Percentiles rank a stretch among this genome's conserved stretches.
phyloP scores from a whole-genome alignment of 2,797 vertebrate genomes.

The Scleropages formosus region DNA sequence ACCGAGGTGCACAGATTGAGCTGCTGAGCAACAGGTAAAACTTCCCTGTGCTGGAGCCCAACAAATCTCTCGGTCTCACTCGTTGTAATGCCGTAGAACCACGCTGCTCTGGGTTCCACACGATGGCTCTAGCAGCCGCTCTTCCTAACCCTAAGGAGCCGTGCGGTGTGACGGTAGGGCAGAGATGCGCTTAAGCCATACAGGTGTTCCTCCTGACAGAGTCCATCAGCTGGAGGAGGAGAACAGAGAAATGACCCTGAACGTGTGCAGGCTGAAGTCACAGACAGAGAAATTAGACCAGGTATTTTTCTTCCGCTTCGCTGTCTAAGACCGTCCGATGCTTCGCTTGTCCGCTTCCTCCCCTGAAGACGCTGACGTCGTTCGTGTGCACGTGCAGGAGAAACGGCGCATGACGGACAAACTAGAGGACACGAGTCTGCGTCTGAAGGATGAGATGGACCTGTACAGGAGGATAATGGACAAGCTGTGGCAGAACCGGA shows the following conservation, averaged over 20 bases:
- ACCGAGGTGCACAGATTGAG: slow-evolving; percentile 85
- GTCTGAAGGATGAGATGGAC: slow-evolving; percentile 96
- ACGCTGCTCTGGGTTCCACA: too few species aligned
- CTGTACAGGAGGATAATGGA: slow-evolving; percentile 97
- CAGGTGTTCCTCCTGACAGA: slow-evolving; percentile 56
- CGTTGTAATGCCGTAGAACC: slow-evolving; percentile 29
- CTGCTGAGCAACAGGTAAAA: slow-evolving; percentile 81
- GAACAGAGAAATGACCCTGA: slow-evolving; percentile 73
- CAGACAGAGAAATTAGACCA: slow-evolving; percentile 90
- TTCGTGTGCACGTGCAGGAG: slow-evolving; percentile 67
- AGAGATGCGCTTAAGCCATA: slow-evolving; percentile 27
- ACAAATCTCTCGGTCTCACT: slow-evolving; percentile 20
- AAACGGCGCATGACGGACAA: slow-evolving; percentile 92
- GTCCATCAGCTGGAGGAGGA: slow-evolving; percentile 88
- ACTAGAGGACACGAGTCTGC: slow-evolving; percentile 89
- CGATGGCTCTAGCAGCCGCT: too few species aligned
- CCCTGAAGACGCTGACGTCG: background rate
- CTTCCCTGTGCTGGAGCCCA: slow-evolving; percentile 4
- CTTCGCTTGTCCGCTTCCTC: slow-evolving; percentile 38
- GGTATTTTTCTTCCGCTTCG: slow-evolving; percentile 56
- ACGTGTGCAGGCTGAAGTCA: slow-evolving; percentile 78
- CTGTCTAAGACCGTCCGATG: slow-evolving; percentile 34
- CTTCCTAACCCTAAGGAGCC: too few species aligned
- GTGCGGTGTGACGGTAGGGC: slow-evolving; percentile 31
- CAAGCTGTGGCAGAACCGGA: slow-evolving; percentile 87